Evolutionary conservation across 1,140 invertebrate species (phyloP), one percentile per base, ranked within the genome.

Genomic region (Brachionus asplanchnoidis): DNA sequence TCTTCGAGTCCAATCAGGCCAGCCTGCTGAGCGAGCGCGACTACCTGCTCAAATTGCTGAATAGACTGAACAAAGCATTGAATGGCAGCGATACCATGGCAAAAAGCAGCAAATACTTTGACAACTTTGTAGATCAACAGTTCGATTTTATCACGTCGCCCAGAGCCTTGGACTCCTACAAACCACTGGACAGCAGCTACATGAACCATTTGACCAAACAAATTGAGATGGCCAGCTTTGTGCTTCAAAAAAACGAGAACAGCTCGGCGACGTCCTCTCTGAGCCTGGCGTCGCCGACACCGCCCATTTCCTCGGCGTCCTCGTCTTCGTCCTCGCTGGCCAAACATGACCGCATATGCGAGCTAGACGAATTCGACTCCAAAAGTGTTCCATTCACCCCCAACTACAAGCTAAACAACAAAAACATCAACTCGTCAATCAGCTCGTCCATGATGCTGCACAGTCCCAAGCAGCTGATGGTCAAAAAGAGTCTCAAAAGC

Each of bases 371-470:
- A 77, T 77, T 77, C 42, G 73, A 77, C 7, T 26, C 40, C 2
- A 77, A 77, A 32, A 77, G 12, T 26, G 26, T 68, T 5, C 70
- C 44, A 3, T 26, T 50, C 20, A 77, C 73, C 1, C 73, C 73
- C 11, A 53, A 50, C 23, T 77, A 26, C 26, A 77, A 50, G 26
- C 46, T 12, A 9, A 77, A 50, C 46, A 46, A 77, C 3, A 77
- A 77, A 50, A 77, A 77, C 42, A 77, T 77, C 23, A 77, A 77
- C n/a, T 77, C 73, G 3, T 77, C 73, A 3, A 77, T 77, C 17
- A 77, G 73, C n/a, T 77, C 73, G 20, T 77, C 73, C 73, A 77
- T 77, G 73, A 77, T 77, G 73, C 26, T 77, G 46, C 73, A 77
- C 20, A 77, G 73, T 50, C 73, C 73, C 23, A 77, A 77, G 14